phyloP scores from a whole-genome alignment of 2,113 vertebrate genomes.

The Lethenteron reissneri region DNA sequence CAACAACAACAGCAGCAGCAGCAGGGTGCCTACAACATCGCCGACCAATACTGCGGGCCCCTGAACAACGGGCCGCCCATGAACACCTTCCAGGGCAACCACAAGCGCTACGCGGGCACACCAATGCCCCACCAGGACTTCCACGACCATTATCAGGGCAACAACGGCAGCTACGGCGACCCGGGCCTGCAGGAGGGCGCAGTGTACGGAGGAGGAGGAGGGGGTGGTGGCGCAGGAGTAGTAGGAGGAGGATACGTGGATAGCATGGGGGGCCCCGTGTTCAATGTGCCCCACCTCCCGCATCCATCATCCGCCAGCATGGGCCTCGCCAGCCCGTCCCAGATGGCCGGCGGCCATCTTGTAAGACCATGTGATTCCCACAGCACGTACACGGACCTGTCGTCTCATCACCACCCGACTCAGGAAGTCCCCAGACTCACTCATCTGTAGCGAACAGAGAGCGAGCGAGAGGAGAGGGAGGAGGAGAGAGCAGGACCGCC shows the following conservation, averaged over 20 bases:
- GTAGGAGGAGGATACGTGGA: conserved; percentile 36
- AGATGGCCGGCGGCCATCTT: conserved; percentile 67
- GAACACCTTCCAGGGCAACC: not conserved
- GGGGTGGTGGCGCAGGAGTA: conserved; percentile 19
- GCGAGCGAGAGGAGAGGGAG: too few relatives aligned
- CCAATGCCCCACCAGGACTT: not conserved
- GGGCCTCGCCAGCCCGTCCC: conserved; percentile 72
- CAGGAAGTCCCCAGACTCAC: conserved; percentile 98
- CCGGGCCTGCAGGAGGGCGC: conserved; percentile 85
- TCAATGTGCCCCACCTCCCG: conserved; percentile 68
- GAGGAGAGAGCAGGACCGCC: conserved; percentile 7
- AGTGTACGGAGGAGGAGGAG: conserved; percentile 75
- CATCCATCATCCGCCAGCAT: conserved; percentile 57
- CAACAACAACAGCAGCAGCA: not conserved
- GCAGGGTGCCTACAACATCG: too few relatives aligned
- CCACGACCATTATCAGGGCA: conserved; percentile 14
- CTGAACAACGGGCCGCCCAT: not conserved
- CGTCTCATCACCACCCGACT: conserved; percentile 87
- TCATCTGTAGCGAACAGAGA: conserved; percentile 36
- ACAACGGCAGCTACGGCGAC: conserved; percentile 64
- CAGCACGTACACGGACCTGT: conserved; percentile 90
- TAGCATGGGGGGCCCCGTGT: conserved; percentile 63
- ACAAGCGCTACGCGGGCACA: not conserved
- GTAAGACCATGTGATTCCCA: conserved; percentile 70
- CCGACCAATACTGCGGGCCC: not conserved